phyloP scores from a whole-genome alignment of 2,888 invertebrate genomes.

The Amphipoea lucens region DNA sequence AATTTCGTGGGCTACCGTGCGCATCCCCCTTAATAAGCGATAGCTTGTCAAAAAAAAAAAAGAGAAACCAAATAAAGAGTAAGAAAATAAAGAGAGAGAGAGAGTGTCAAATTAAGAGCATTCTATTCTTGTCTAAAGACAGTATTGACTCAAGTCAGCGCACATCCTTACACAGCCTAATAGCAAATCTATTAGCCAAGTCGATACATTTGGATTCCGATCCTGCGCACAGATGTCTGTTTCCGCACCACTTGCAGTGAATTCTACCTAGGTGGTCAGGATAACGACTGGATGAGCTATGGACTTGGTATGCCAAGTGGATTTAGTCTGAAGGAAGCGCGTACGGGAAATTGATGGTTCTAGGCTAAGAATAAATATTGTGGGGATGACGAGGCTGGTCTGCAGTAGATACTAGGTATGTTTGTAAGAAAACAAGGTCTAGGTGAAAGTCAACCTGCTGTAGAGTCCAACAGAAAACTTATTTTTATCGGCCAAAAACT shows the following conservation, averaged over 20 bases:
- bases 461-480: background rate
- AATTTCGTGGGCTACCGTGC: too few relatives aligned
- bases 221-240: constrained; percentile 59
- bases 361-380: constrained; percentile 6
- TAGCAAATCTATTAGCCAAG: constrained; percentile 23
- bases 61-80: too few relatives aligned
- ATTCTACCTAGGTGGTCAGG: constrained; percentile 62
- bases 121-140: too few relatives aligned
- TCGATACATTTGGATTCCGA: constrained; percentile 61
- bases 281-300: constrained; percentile 35
- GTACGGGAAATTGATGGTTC: constrained; percentile 22
- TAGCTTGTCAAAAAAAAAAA: too few relatives aligned
- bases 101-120: too few relatives aligned
- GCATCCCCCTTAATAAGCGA: too few relatives aligned
- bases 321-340: constrained; percentile 28
- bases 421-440: background rate
- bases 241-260: constrained; percentile 55
- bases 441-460: background rate
- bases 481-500: background rate
- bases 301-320: constrained; percentile 28
- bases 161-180: background rate
- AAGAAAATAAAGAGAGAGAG: too few relatives aligned
- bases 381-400: background rate
- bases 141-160: background rate
- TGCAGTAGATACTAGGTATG: background rate